Evolutionary conservation across 2,888 invertebrate genomes (phyloP).

Genomic region (Calameuta filiformis): DNA sequence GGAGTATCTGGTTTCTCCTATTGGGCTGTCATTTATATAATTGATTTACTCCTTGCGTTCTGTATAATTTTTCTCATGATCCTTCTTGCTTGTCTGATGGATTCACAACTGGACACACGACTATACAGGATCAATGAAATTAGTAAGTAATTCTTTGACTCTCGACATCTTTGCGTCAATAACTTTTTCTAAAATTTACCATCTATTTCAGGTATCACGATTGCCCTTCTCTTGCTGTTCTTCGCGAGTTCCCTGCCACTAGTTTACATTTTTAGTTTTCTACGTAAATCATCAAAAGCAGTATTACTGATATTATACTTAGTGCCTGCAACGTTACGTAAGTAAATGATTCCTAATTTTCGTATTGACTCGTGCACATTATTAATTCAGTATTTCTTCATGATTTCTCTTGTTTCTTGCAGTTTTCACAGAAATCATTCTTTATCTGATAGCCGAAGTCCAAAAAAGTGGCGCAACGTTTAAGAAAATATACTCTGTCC

Average conservation of each 20-base stretch:
- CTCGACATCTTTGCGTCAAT: background rate
- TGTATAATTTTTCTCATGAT: conserved; percentile 49
- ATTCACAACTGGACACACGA: conserved; percentile 41
- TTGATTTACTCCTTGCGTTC: conserved; percentile 67
- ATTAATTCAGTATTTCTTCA: background rate
- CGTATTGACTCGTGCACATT: background rate
- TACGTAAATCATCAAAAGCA: conserved; percentile 49
- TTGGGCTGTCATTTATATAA: conserved; percentile 73
- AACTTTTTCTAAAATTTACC: conserved; percentile 1
- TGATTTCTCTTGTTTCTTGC: background rate
- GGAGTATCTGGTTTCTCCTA: conserved; percentile 72
- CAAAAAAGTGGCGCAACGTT: background rate
- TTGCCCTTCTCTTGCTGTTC: conserved; percentile 78
- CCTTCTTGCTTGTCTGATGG: conserved; percentile 46
- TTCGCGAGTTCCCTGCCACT: conserved; percentile 72
- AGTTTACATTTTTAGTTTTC: conserved; percentile 54
- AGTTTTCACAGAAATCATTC: background rate
- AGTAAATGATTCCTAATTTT: conserved; percentile 21
- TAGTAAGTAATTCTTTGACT: conserved; percentile 51
- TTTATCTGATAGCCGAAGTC: background rate
- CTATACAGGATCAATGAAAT: conserved; percentile 62
- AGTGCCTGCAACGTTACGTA: conserved; percentile 50
- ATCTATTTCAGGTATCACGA: conserved; percentile 62
- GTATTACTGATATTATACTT: conserved; percentile 44
- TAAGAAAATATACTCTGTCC: background rate